Conservation (phyloP, 2,888 invertebrate genomes). For the Mylabris sibirica region DNA sequence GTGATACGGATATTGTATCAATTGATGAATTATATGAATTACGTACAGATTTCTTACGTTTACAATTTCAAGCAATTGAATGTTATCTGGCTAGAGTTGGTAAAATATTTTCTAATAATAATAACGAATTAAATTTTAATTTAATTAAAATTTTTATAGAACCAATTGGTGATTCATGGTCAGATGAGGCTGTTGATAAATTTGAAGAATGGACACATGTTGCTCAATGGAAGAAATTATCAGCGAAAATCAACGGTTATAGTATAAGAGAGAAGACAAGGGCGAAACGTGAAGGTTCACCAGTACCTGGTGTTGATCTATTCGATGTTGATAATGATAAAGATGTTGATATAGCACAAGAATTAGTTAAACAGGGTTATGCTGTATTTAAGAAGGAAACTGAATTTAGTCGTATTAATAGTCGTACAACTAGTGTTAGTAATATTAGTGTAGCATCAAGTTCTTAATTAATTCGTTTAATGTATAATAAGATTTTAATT, state of each 20-base stretch:
- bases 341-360: slow-evolving; percentile 70
- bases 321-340: slow-evolving; percentile 73
- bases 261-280: slow-evolving; percentile 64
- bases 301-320: slow-evolving; percentile 80
- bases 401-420: slow-evolving; percentile 39
- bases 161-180: slow-evolving; percentile 66
- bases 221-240: slow-evolving; percentile 81
- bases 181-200: slow-evolving; percentile 68
- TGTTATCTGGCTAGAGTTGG: slow-evolving; percentile 81
- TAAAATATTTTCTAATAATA: slow-evolving; percentile 34
- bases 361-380: slow-evolving; percentile 67
- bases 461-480: slow-evolving; percentile 28
- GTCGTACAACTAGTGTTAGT: slow-evolving; percentile 52
- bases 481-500: neutral
- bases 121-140: neutral
- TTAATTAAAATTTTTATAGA: slow-evolving; percentile 45
- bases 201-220: slow-evolving; percentile 78
- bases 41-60: slow-evolving; percentile 75
- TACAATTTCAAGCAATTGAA: slow-evolving; percentile 86
- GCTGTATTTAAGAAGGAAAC: slow-evolving; percentile 61
- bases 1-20: slow-evolving; percentile 77
- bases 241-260: slow-evolving; percentile 79
- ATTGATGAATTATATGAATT: slow-evolving; percentile 75
- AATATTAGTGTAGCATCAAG: slow-evolving; percentile 53
- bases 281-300: slow-evolving; percentile 71